Base-by-base conservation (phyloP, 2,113 vertebrate species). In the Coregonus clupeaformis region DNA sequence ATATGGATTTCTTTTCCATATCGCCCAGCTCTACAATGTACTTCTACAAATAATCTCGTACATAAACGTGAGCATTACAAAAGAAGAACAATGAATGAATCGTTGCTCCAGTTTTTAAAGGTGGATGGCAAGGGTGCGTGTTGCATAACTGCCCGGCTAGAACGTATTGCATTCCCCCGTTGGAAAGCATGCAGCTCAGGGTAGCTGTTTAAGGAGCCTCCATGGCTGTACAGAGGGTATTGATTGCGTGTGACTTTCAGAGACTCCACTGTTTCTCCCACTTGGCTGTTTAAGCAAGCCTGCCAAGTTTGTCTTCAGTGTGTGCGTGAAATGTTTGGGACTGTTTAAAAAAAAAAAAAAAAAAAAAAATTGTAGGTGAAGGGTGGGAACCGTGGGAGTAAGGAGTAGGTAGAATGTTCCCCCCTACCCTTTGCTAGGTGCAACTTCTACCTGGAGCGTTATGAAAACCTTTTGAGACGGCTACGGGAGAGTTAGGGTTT, bases 231-330 rank as follows among this genome's bases (percentile, higher is more conserved):
- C 30, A 11, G 14, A 32, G 11, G 49, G 14, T 55, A 59, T 71
- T 59, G 25, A 72, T 72, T 72, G 52, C 52, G 20, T 55, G 52
- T 55, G 52, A 55, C 52, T 55, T 55, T 55, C 52, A 55, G 52
- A 55, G 52, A 14, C 52, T 20, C 52, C 52, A 20, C 4, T 4
- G 52, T 42, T 42, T 55, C 52, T 55, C 52, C 20, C 52, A 20
- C 52, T 6, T 55, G 52, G 20, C 14, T 18, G 52, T 36, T 77
- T 6, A 57, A 77, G 71, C 75, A 12, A 72, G 25, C 29, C 2
- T 45, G 67, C 1, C 20, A 29, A 4, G 57, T 63, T 69, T 45
- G 18, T 20, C 16, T 69, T 45, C 30, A 18, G 52, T 55, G 18
- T 6, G 29, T n/a, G n/a, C 45, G 42, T 55, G 24, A 42, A 42